Evolutionary conservation across 2,888 invertebrate species (phyloP), one percentile per base, ranked within the genome.

Genomic region (Chrysodeixis includens): DNA sequence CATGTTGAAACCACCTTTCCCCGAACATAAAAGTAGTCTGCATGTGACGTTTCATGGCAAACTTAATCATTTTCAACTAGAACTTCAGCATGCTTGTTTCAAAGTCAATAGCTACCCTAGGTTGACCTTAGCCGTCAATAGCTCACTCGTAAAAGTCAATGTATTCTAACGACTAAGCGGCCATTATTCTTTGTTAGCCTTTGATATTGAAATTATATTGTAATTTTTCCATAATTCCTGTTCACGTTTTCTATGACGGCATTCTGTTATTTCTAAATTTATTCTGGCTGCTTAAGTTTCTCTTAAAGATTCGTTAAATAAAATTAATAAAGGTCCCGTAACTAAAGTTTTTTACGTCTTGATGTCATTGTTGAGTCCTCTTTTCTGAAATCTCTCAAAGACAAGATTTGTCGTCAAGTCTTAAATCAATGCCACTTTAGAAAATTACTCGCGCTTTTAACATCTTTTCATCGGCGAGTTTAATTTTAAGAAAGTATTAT

Each of bases 71-170:
- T 71, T 66, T 55, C 35, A 60, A 59, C 53, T 60, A 55, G 32
- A 30, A 30, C n/a, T 57, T 40, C 12, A 35, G 51, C 62, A 59
- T 32, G 18, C 30, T 57, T 66, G 57, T 68, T 59, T 73, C 61
- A 74, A 74, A 54, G 64, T 62, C 64, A 61, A 62, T 66, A 56
- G 56, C 58, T 60, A 53, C 56, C 58, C 49, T 54, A 64, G 49
- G 35, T 44, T 64, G 66, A 70, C 76, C 75, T 76, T 67, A 56
- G 16, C 58, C 55, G 44, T 69, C 74, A 63, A 73, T 69, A 66
- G 35, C 32, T 16, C 14, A 44, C 61, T 59, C 53, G 59, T 46
- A 32, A 40, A 62, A 70, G 66, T 74, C 66, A 69, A 76, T 56
- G 61, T 64, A 66, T 73, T 76, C 74, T 74, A 30, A 52, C 26